Evolutionary conservation across 2,797 vertebrate genomes (phyloP).

Genomic region (Acipenser transmontanus): DNA sequence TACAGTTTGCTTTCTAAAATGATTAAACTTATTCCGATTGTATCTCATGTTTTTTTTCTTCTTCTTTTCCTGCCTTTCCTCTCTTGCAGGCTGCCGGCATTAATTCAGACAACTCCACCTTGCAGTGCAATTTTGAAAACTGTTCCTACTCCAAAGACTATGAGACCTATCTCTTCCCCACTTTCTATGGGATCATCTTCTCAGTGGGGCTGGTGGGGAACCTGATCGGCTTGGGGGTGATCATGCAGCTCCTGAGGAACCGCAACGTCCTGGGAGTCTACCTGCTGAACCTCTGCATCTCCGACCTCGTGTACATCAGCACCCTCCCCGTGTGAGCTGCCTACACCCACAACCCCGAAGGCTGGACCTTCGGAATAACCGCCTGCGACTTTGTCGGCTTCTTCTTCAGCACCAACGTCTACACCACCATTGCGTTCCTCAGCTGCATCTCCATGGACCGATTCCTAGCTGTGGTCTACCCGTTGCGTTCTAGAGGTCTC

Average conservation of each 20-base stretch:
- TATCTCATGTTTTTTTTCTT: no score
- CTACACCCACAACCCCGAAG: slow-evolving; percentile 22
- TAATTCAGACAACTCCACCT: background rate
- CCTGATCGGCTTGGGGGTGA: no score
- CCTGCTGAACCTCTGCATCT: no score
- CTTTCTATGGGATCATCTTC: slow-evolving; percentile 22
- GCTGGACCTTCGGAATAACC: slow-evolving; percentile 21
- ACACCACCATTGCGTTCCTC: slow-evolving; percentile 27
- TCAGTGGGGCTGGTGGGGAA: no score
- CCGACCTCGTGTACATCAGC: no score
- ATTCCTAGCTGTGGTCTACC: slow-evolving; percentile 24
- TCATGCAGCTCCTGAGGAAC: no score
- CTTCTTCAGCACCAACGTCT: slow-evolving; percentile 33
- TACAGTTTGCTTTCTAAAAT: no score
- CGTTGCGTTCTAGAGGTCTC: slow-evolving; percentile 13
- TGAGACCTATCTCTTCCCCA: slow-evolving; percentile 16
- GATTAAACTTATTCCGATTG: no score
- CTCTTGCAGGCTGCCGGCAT: no score
- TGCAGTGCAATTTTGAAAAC: no score
- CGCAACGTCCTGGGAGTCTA: no score
- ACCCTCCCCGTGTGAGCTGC: no score
- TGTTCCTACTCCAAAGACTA: background rate
- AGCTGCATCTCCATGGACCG: slow-evolving; percentile 30
- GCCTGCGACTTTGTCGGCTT: slow-evolving; percentile 27
- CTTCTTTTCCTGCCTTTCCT: background rate